Evolutionary conservation across 2,888 invertebrate genomes (phyloP).

Genomic region (Hydropsyche betteni): DNA sequence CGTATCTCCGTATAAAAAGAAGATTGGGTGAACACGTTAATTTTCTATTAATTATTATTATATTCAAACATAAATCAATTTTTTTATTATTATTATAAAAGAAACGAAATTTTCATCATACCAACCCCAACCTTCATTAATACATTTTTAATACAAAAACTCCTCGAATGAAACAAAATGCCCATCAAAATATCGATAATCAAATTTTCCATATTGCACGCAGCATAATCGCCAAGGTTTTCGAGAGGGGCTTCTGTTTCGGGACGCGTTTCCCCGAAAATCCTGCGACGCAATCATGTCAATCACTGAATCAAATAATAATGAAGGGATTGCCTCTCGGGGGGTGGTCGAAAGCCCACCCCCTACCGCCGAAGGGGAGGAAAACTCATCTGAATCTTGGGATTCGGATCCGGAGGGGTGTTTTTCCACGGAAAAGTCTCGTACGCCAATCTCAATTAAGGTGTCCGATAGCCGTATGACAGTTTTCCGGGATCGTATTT

Average conservation of each 20-base stretch:
- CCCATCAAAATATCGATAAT: no score
- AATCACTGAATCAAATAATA: constrained; percentile 51
- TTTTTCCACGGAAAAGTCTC: constrained; percentile 17
- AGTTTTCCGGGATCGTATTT: constrained; percentile 46
- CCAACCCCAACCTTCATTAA: no score
- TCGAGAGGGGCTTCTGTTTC: constrained; percentile 9
- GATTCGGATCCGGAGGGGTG: constrained; percentile 9
- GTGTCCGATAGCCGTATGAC: constrained; percentile 48
- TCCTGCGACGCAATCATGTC: constrained; percentile 47
- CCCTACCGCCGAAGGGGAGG: neutral
- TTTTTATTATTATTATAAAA: no score
- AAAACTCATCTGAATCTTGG: neutral
- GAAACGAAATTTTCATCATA: no score
- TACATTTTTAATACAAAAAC: no score
- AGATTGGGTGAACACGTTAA: no score
- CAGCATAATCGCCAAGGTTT: neutral
- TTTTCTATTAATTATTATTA: no score
- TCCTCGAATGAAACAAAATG: no score
- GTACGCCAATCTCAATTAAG: constrained; percentile 50
- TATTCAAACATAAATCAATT: no score
- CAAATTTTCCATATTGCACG: no score
- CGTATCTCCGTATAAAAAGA: no score
- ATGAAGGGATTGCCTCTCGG: constrained; percentile 44
- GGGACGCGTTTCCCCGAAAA: constrained; percentile 15
- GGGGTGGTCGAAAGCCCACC: neutral